Conservation (phyloP, 1,140 invertebrate species). For the Drosophila takahashii region DNA sequence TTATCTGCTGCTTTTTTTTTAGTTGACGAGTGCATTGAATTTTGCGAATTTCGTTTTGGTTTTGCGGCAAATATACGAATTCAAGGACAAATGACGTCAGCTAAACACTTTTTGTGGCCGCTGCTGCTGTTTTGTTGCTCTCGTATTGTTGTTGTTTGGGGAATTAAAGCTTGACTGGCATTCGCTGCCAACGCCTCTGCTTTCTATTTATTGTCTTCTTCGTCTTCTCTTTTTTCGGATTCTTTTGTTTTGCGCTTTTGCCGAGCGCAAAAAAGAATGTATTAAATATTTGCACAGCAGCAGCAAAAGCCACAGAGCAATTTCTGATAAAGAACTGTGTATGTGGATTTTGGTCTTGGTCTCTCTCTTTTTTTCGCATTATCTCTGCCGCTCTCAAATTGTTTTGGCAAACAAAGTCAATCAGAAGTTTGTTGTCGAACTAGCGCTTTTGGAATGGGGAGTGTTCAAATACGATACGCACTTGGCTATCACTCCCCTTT, state of each 20-base stretch:
- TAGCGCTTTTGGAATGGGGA: slow-evolving; percentile 6
- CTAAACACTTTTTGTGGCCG: slow-evolving; percentile 66
- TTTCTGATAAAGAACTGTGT: slow-evolving; percentile 69
- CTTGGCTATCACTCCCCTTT: neutral
- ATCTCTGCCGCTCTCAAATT: slow-evolving; percentile 22
- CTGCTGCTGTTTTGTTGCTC: slow-evolving; percentile 15
- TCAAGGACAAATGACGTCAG: slow-evolving; percentile 83
- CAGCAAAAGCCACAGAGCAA: slow-evolving; percentile 38
- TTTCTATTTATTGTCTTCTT: slow-evolving; percentile 49
- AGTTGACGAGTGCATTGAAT: slow-evolving; percentile 70
- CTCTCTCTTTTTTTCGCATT: slow-evolving; percentile 12
- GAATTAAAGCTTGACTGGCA: slow-evolving; percentile 51
- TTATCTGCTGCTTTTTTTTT: slow-evolving; percentile 41
- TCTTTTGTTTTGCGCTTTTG: slow-evolving; percentile 56
- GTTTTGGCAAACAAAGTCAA: slow-evolving; percentile 63
- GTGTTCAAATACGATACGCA: slow-evolving; percentile 8
- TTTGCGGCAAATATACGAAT: slow-evolving; percentile 74
- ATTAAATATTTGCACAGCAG: slow-evolving; percentile 78
- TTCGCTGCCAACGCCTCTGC: slow-evolving; percentile 52
- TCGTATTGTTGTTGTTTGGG: slow-evolving; percentile 44
- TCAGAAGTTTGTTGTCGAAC: slow-evolving; percentile 45
- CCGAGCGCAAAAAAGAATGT: slow-evolving; percentile 24
- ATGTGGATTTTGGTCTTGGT: neutral
- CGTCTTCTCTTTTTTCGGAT: slow-evolving; percentile 26
- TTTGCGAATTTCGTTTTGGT: slow-evolving; percentile 71